phyloP scores from a whole-genome alignment of 2,797 vertebrate species.

The Poecilia velifera region DNA sequence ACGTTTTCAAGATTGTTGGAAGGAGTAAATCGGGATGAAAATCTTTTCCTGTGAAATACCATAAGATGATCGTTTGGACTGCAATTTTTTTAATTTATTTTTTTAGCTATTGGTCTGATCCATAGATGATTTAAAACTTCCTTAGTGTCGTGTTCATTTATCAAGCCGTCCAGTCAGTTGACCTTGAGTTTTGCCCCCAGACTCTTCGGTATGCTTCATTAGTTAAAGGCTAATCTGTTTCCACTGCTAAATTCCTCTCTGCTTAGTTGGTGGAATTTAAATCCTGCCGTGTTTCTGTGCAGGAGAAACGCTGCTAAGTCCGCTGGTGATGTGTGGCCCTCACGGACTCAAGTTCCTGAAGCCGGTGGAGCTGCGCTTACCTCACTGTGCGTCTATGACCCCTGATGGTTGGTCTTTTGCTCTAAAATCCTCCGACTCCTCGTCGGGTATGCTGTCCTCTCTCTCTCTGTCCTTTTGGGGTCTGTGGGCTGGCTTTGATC shows the following conservation, averaged over 20 bases:
- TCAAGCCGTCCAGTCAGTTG: constrained; percentile 12
- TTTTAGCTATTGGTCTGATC: too few relatives aligned
- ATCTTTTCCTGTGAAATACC: too few relatives aligned
- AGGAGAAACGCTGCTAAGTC: constrained; percentile 98
- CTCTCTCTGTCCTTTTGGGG: constrained; percentile 91
- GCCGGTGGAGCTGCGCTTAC: constrained; percentile 98
- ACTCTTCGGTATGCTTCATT: constrained; percentile 6
- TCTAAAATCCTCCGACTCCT: constrained; percentile 99
- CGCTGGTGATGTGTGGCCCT: constrained; percentile 97
- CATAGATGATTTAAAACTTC: not conserved
- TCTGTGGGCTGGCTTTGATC: constrained; percentile 73
- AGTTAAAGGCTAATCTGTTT: constrained; percentile 25
- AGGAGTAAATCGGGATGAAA: too few relatives aligned
- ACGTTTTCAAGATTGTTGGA: too few relatives aligned
- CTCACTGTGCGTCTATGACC: constrained; percentile 99
- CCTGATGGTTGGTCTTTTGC: constrained; percentile 99
- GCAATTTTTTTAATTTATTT: too few relatives aligned
- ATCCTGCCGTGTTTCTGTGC: constrained; percentile 28
- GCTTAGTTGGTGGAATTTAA: constrained; percentile 31
- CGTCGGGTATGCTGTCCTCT: constrained; percentile 97
- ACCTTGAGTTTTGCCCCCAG: constrained; percentile 10
- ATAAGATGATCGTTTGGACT: too few relatives aligned
- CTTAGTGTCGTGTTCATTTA: constrained; percentile 1
- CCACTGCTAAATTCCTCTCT: constrained; percentile 18
- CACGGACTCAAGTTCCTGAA: constrained; percentile 99